Percentiles rank a stretch among this genome's conserved stretches.
Conservation (phyloP, 2,888 invertebrate genomes). For the Lasioglossum villosulum region DNA sequence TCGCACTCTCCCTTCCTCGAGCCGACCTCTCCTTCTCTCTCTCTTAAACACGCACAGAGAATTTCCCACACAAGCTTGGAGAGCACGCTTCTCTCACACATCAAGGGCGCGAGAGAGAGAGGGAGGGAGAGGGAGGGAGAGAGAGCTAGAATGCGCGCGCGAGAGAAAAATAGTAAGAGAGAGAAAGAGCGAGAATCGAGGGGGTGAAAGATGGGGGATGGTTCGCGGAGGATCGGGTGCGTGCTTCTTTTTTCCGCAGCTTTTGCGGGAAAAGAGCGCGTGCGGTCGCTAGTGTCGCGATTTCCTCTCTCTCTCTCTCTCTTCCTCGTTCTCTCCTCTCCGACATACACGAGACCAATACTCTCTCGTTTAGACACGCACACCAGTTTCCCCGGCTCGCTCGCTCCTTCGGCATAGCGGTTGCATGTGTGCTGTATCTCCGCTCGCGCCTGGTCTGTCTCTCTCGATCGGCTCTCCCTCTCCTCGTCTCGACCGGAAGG, state of each 20-base stretch:
- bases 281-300: conserved; percentile 76
- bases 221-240: conserved; percentile 56
- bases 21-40: conserved; percentile 36
- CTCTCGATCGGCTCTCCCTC: conserved; percentile 60
- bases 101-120: background rate
- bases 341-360: background rate
- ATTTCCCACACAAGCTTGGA: conserved; percentile 4
- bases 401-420: background rate
- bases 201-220: background rate
- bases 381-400: background rate
- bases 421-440: conserved; percentile 15
- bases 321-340: conserved; percentile 47
- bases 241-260: conserved; percentile 66
- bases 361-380: background rate
- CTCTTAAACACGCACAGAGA: conserved; percentile 24
- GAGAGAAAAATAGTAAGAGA: too few relatives aligned
- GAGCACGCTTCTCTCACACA: background rate
- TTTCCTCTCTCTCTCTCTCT: conserved; percentile 57
- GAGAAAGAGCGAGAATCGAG: conserved; percentile 3
- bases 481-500: conserved; percentile 80
- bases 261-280: conserved; percentile 75
- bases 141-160: background rate
- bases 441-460: conserved; percentile 12
- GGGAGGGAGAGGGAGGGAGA: background rate
- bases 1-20: background rate